Base-by-base conservation (phyloP, 2,797 vertebrate species). In the Ctenopoma multispine region DNA sequence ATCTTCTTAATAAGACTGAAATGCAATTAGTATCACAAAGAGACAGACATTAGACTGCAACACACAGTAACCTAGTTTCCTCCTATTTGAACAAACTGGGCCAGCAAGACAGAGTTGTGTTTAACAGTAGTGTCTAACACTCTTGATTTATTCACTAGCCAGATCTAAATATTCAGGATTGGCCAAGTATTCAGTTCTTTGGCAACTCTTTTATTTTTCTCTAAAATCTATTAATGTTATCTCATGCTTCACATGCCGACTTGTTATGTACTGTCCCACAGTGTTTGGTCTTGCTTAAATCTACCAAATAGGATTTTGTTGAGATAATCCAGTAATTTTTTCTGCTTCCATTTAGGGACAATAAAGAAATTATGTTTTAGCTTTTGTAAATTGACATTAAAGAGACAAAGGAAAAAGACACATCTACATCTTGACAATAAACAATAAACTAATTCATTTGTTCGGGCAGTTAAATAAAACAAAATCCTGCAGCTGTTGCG, bases 21-120 rank as follows among this genome's bases (percentile, higher is more conserved):
- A 27, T 9, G 31, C n/a, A 67, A 23, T 7, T 4, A n/a, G 15
- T 8, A 17, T 11, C 20, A 13, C 21, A 61, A 63, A 43, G 14
- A 53, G 20, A 18, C 18, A 15, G 43, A 69, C 44, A 14, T 11
- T 56, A 34, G 46, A 60, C 46, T 36, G 40, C 54, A 20, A 43
- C 29, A 54, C 40, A 74, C 40, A 68, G 7, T n/a, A 14, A 14
- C 34, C 31, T 17, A 4, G 23, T 72, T 34, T 73, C 6, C 40
- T 53, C 44, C 7, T 18, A 8, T 11, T 4, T 21, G 18, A 7
- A 12, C 47, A 43, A 71, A 74, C 55, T 24, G 31, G 60, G 27
- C 50, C 1, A 29, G 23, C 46, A 10, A 31, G 20, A 67, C 15
- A 3, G 4, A 43, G 34, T 46, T n/a, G 3, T 55, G 31, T 70